Conservation (phyloP, 2,797 vertebrate genomes). For the Alcedo atthis region DNA sequence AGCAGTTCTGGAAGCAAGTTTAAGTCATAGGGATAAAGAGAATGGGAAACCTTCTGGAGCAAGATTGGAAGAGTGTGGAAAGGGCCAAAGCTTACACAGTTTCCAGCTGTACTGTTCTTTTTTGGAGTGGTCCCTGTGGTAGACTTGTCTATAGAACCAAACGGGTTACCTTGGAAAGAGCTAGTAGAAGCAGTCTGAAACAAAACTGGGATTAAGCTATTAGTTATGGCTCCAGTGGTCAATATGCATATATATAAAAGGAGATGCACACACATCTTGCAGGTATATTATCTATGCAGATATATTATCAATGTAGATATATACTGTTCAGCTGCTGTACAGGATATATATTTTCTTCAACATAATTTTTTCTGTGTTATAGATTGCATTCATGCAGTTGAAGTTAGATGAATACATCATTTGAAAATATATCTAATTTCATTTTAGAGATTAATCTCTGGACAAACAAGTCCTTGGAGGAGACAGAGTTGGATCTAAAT, state of each 20-base stretch:
- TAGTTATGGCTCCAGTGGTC: background rate
- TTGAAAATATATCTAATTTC: background rate
- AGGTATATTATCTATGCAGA: background rate
- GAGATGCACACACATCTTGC: background rate
- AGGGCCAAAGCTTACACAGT: background rate
- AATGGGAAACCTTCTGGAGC: background rate
- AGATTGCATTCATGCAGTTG: background rate
- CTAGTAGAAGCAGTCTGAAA: background rate
- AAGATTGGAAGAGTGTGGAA: background rate
- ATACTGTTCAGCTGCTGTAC: background rate
- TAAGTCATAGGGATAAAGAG: background rate
- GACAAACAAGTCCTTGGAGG: background rate
- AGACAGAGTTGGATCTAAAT: background rate
- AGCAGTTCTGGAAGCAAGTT: background rate
- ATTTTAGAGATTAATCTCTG: background rate
- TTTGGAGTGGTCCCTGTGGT: background rate
- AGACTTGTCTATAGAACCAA: background rate
- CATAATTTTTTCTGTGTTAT: background rate
- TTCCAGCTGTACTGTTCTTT: background rate
- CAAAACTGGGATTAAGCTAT: background rate
- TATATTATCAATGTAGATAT: too few species aligned
- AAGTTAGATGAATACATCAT: background rate
- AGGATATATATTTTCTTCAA: background rate
- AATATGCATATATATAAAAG: background rate
- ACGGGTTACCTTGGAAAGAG: background rate